Evolutionary conservation across 2,888 invertebrate species (phyloP), one percentile per base, ranked within the genome.

Genomic region (Urechis unicinctus): DNA sequence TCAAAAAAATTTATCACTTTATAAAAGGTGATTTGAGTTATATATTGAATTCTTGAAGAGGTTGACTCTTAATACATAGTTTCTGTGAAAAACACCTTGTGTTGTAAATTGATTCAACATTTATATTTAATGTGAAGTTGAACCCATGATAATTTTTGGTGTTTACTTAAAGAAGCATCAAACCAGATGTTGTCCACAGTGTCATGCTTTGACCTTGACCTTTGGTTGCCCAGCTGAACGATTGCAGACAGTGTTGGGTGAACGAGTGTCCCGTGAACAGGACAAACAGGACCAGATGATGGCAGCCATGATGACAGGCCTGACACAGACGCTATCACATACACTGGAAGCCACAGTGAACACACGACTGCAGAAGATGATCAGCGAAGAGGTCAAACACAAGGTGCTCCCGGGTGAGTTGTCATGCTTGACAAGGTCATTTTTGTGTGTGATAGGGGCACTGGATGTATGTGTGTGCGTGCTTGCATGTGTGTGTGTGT

Each of bases 381-480:
- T 86, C 1, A 78, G 80, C 51, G 76, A 80, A 53, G 85, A 86
- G 72, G 80, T 85, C 47, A 82, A 83, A 63, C 79, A 79, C 17
- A 79, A 78, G 24, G 69, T 81, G 21, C 61, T 76, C 17, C 78
- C 80, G 62, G 69, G 80, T 80, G 68, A 68, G 73, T 58, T 6
- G 45, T 6, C 45, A 9, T 31, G n/a, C 5, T n/a, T 2, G 5
- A n/a, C n/a, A n/a, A n/a, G n/a, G 28, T 28, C 21, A 26, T 30
- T 21, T 52, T 9, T 25, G 5, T 24, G 29, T 51, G 28, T 52
- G 44, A 41, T 25, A 1, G 17, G 9, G 5, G 49, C 9, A 6
- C 5, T 24, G 24, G 9, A 9, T 45, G 13, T 22, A 45, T 45
- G 22, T 21, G n/a, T n/a, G n/a, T n/a, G n/a, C n/a, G n/a, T n/a